Conservation (phyloP, 2,113 vertebrate species). For the Campylorhamphus procurvoides region DNA sequence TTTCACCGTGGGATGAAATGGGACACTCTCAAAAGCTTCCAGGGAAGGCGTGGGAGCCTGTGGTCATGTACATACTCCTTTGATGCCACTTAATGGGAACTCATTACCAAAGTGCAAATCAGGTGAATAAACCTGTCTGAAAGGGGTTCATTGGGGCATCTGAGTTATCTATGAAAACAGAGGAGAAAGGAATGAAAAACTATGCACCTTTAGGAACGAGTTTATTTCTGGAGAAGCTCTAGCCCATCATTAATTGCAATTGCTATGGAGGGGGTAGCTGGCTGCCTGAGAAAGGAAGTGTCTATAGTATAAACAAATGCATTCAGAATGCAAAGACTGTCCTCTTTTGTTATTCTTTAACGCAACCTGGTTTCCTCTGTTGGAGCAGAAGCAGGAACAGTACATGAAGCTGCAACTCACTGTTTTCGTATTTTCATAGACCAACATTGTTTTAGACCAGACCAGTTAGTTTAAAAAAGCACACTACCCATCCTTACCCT, state of each 20-base stretch:
- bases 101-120: slow-evolving; percentile 1
- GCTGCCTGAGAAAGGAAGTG: not conserved
- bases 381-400: not conserved
- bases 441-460: not conserved
- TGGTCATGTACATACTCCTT: not conserved
- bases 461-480: not conserved
- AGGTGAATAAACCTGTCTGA: not conserved
- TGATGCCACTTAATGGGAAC: not conserved
- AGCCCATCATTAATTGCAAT: not conserved
- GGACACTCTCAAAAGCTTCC: not conserved
- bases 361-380: not conserved
- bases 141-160: not conserved
- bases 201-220: rapidly evolving
- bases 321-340: not conserved
- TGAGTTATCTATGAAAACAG: not conserved
- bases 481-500: rapidly evolving
- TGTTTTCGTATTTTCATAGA: not conserved
- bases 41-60: not conserved
- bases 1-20: not conserved
- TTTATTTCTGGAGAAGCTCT: not conserved
- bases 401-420: not conserved
- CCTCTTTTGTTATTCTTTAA: not conserved
- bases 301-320: not conserved
- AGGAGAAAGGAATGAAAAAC: not conserved
- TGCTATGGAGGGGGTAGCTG: not conserved